A percentile compares a stretch with the other conserved stretches of the same genome.
Evolutionary conservation across 2,113 vertebrate genomes (phyloP).

Genomic region (Rhynchomys soricoides): DNA sequence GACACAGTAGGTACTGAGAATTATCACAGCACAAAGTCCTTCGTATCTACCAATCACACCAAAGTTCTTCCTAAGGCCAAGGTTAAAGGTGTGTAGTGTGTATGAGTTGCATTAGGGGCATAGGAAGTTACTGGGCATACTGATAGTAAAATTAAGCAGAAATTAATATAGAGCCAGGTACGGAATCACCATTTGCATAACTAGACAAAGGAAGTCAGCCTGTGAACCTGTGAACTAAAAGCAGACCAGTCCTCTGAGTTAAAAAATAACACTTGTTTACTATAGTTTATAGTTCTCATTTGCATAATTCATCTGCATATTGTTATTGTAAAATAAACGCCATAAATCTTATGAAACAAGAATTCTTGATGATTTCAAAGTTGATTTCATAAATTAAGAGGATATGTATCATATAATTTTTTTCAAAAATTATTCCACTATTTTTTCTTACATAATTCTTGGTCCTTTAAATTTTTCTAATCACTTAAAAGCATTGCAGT

Average conservation of each 20-base stretch:
- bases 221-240: background rate
- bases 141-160: background rate
- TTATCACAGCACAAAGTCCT: conserved; percentile 42
- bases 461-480: conserved; percentile 22
- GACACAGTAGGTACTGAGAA: background rate
- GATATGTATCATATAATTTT: background rate
- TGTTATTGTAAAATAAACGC: background rate
- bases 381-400: conserved; percentile 12
- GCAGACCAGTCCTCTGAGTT: conserved; percentile 12
- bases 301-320: background rate
- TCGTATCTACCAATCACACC: background rate
- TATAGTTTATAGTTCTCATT: conserved; percentile 13
- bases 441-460: conserved; percentile 8
- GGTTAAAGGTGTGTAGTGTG: background rate
- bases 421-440: background rate
- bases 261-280: conserved; percentile 32
- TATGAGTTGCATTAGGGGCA: background rate
- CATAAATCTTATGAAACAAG: background rate
- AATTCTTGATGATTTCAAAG: background rate
- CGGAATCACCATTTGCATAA: conserved; percentile 49
- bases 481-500: conserved; percentile 8
- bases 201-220: conserved; percentile 32
- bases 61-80: conserved; percentile 48
- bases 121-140: background rate
- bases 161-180: conserved; percentile 55